Evolutionary conservation across 2,113 vertebrate species (phyloP).

Genomic region (Myotis lucifugus): DNA sequence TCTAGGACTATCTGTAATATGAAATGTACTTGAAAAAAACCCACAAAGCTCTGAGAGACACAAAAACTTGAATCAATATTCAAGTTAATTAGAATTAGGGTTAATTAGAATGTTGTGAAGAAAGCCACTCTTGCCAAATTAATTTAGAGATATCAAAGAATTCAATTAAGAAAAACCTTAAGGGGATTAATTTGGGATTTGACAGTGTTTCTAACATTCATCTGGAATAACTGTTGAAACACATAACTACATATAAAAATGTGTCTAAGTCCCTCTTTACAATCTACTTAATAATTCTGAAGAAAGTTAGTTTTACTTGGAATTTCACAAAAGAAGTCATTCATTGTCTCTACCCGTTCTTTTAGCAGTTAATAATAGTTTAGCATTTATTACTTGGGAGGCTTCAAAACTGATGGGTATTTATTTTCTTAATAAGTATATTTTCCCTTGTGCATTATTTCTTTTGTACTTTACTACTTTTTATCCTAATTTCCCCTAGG

Average conservation of each 20-base stretch:
- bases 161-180: background rate
- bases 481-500: constrained; percentile 13
- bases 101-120: constrained; percentile 15
- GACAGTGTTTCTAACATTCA: background rate
- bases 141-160: constrained; percentile 43
- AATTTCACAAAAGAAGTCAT: constrained; percentile 31
- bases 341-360: background rate
- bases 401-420: background rate
- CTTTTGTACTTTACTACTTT: constrained; percentile 11
- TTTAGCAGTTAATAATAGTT: constrained; percentile 14
- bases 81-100: no score
- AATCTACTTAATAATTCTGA: constrained; percentile 15
- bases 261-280: background rate
- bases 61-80: constrained; percentile 20
- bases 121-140: constrained; percentile 19
- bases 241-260: background rate
- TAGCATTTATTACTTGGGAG: background rate
- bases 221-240: background rate
- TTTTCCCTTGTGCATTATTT: background rate
- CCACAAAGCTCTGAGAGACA: constrained; percentile 16
- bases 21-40: background rate
- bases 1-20: background rate
- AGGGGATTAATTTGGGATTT: constrained; percentile 34
- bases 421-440: constrained; percentile 8
- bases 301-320: constrained; percentile 39